Percentiles rank a stretch among this genome's conserved stretches.
Evolutionary conservation across 2,888 invertebrate species (phyloP).

Genomic region (Labia minor): DNA sequence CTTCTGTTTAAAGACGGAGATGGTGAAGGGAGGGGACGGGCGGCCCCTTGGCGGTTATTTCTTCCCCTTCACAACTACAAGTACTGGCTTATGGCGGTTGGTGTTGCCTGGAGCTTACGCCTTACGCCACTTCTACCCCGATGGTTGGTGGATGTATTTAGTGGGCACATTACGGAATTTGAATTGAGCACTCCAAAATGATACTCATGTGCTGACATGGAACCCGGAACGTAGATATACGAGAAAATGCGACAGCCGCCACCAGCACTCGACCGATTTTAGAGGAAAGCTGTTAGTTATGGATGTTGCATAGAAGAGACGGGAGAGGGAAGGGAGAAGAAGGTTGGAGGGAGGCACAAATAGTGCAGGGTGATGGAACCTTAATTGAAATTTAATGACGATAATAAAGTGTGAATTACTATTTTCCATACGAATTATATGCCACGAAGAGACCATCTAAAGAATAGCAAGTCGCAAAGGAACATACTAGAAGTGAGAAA

Average conservation of each 20-base stretch:
- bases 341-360: too few species aligned
- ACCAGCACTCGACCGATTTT: background rate
- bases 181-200: background rate
- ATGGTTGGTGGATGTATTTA: background rate
- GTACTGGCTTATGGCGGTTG: background rate
- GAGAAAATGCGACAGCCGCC: background rate
- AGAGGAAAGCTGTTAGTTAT: background rate
- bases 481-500: too few species aligned
- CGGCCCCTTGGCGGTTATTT: background rate
- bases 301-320: background rate
- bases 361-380: background rate
- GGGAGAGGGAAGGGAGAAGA: too few species aligned
- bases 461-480: too few species aligned
- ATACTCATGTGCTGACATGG: background rate
- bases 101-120: background rate
- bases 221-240: background rate
- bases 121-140: too few species aligned
- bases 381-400: background rate
- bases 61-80: background rate
- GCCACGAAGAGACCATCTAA: too few species aligned
- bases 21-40: background rate
- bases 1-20: background rate
- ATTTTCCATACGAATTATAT: background rate
- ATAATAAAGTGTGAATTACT: background rate
- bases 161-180: background rate